These are phyloP conservation scores for Andrena praecox DNA, from an alignment of 2,888 invertebrate genomes.

Conservation along the genomic window DNA sequence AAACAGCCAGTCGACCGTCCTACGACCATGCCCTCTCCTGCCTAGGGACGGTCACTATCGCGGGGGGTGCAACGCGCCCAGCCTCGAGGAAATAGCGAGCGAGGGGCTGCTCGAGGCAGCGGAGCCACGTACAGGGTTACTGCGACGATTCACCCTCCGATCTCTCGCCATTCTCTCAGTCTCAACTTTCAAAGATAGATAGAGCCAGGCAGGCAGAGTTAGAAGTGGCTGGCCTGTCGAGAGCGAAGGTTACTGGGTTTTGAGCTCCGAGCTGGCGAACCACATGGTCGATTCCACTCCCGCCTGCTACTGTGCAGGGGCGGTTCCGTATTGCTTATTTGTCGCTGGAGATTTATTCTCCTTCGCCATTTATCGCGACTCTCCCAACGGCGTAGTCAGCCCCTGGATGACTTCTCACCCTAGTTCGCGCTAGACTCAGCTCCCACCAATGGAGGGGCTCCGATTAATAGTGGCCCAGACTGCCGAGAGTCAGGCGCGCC, in stretches of 20 bases:
- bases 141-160: constrained; percentile 14
- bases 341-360: not conserved
- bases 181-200: not conserved
- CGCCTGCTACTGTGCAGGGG: not conserved
- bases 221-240: not conserved
- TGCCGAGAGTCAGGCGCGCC: no score
- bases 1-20: constrained; percentile 28
- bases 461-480: no score
- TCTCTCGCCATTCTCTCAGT: not conserved
- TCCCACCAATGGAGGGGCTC: no score
- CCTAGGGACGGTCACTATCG: constrained; percentile 18
- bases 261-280: not conserved
- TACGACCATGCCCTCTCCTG: constrained; percentile 1
- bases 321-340: not conserved
- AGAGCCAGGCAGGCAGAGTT: not conserved
- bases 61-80: constrained; percentile 10
- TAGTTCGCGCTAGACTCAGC: no score
- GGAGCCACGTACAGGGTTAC: not conserved
- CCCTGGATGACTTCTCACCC: not conserved
- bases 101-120: constrained; percentile 3
- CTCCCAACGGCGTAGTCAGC: not conserved
- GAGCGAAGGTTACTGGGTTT: constrained; percentile 1
- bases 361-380: not conserved
- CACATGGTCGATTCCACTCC: constrained; percentile 7
- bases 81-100: not conserved